Evolutionary conservation across 2,797 vertebrate species (phyloP).

Genomic region (Chaetodon trifasciatus): DNA sequence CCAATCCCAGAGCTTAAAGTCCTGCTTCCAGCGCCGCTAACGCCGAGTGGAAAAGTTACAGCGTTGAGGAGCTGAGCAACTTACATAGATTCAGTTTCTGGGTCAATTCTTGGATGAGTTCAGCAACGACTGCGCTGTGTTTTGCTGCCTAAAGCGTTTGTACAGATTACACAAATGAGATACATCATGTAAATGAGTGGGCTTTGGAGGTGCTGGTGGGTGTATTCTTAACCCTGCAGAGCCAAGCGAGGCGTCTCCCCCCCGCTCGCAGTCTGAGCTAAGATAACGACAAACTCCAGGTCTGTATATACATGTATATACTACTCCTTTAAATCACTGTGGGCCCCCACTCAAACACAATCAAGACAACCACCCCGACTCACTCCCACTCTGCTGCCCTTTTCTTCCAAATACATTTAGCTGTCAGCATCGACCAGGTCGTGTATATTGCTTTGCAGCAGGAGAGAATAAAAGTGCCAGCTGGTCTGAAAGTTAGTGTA

Average conservation of each 20-base stretch:
- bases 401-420: slow-evolving; percentile 21
- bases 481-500: slow-evolving; percentile 15
- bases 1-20: not conserved
- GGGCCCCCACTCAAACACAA: not conserved
- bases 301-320: too few relatives aligned
- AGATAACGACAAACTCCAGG: not conserved
- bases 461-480: slow-evolving; percentile 14
- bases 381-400: slow-evolving; percentile 9
- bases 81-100: not conserved
- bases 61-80: too few relatives aligned
- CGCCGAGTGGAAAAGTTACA: too few relatives aligned
- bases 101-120: not conserved
- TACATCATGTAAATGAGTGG: not conserved
- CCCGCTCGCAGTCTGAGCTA: not conserved
- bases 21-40: too few relatives aligned
- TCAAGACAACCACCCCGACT: not conserved
- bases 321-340: not conserved
- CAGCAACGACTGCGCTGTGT: not conserved
- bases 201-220: not conserved
- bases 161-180: not conserved
- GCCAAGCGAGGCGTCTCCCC: too few relatives aligned
- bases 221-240: too few relatives aligned
- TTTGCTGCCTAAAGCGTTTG: not conserved
- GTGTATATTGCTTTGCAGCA: slow-evolving; percentile 1
- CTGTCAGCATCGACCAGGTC: slow-evolving; percentile 1